Base-by-base conservation (phyloP, 2,797 vertebrate species). In the Chaenodraco wilsoni region DNA sequence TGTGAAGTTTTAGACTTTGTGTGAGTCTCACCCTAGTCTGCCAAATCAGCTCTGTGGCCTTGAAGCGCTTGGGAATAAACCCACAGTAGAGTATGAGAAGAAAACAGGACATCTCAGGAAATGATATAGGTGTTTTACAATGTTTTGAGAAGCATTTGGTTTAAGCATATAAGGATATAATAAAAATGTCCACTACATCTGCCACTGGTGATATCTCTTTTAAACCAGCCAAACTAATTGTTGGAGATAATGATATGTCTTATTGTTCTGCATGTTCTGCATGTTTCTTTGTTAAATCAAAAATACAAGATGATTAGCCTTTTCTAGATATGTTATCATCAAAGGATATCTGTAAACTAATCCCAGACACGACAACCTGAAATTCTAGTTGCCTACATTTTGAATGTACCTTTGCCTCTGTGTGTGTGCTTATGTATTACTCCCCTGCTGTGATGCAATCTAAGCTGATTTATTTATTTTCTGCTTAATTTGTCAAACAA, bases 401-500 rank as follows among this genome's bases (percentile, higher is more conserved):
- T 70, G n/a, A 56, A 65, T 77, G 51, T 46, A 44, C 10, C 43
- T 21, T 15, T 50, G 31, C 13, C 0, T 64, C 0, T 43, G 3
- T 50, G 12, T 31, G 43, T 69, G 19, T 45, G 40, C 23, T 72
- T 71, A 50, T 48, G 67, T n/a, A 57, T 74, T 75, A 62, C 71
- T 72, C 62, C 76, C 78, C 81, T 56, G 64, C 15, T 9, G 76
- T 66, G 78, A 81, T 70, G 62, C 67, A 83, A 84, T 81, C 66
- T 70, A 77, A 85, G 62, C 81, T 41, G 69, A 87, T 84, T 88
- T 87, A 89, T 87, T 83, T 88, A 87, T 85, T 86, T 81, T 61
- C 81, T 72, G 56, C 73, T 87, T 89, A 88, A 88, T 88, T 88
- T 86, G 85, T 88, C 88, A 89, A 86, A 89, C 82, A 89, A 88